Conservation (phyloP, 2,888 invertebrate species). For the Drosophila mimica region DNA sequence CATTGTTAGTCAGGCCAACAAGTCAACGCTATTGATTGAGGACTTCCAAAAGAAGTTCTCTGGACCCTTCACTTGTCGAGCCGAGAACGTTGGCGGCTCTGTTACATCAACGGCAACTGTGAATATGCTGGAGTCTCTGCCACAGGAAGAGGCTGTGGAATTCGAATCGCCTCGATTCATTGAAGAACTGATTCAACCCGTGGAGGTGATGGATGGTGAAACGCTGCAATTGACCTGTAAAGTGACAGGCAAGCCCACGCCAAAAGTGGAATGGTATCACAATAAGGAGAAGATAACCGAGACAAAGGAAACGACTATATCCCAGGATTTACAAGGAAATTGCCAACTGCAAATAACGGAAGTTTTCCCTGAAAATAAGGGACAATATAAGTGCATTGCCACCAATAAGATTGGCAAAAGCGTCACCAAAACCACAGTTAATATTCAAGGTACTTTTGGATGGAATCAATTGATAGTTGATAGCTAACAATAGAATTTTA, state of each 20-base stretch:
- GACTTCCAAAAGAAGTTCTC: conserved; percentile 89
- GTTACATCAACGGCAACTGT: conserved; percentile 93
- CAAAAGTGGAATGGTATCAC: conserved; percentile 92
- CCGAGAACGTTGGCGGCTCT: conserved; percentile 95
- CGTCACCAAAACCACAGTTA: conserved; percentile 90
- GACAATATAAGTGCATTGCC: conserved; percentile 93
- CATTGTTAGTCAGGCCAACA: conserved; percentile 90
- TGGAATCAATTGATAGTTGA: conserved; percentile 54
- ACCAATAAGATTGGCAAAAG: conserved; percentile 93
- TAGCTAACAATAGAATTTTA: conserved; percentile 51
- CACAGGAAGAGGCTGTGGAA: conserved; percentile 87
- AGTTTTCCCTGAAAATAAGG: conserved; percentile 96
- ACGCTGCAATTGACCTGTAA: conserved; percentile 90
- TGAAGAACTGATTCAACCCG: conserved; percentile 88
- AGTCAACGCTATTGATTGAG: conserved; percentile 92
- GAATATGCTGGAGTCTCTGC: conserved; percentile 86
- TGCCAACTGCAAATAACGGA: conserved; percentile 93
- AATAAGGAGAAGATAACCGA: conserved; percentile 89
- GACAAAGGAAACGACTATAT: conserved; percentile 91
- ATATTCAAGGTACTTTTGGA: conserved; percentile 90
- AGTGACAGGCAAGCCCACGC: conserved; percentile 91
- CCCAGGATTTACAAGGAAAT: conserved; percentile 91
- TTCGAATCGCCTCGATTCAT: conserved; percentile 91
- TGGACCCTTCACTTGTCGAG: conserved; percentile 94
- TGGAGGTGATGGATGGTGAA: conserved; percentile 96